A percentile compares a stretch with the other conserved stretches of the same genome.
phyloP scores from a whole-genome alignment of 37 sponge, comb jelly and placozoan genomes.

The Eunapius fragilis region DNA sequence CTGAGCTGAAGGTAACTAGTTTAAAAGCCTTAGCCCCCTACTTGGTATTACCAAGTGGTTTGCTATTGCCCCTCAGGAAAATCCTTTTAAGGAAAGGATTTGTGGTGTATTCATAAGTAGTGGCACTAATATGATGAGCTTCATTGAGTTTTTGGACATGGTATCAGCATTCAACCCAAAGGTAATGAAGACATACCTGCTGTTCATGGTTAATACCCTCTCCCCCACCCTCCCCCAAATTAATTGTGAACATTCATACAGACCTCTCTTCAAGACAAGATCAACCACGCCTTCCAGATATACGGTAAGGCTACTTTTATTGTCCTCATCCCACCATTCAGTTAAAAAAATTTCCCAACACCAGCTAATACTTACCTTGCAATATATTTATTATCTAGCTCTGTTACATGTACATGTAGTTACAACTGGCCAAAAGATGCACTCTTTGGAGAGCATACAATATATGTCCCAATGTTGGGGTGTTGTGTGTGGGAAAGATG shows the following conservation, averaged over 20 bases:
- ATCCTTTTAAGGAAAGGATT: conserved; percentile 60
- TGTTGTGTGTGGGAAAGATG: no score
- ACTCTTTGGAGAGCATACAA: no score
- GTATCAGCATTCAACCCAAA: conserved; percentile 79
- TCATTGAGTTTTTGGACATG: conserved; percentile 80
- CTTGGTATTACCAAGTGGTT: not conserved
- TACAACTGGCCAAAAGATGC: no score
- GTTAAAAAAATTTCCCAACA: no score
- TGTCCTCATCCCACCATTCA: no score
- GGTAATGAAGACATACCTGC: conserved; percentile 11
- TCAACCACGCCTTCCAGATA: conserved; percentile 68
- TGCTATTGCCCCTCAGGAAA: conserved; percentile 17
- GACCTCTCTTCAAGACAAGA: conserved; percentile 57
- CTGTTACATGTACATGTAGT: no score
- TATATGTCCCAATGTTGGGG: no score
- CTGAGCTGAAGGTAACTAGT: conserved; percentile 38
- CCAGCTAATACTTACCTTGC: no score
- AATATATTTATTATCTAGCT: no score
- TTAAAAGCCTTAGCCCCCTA: no score
- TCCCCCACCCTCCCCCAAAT: no score
- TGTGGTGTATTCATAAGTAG: conserved; percentile 41
- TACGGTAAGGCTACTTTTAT: no score
- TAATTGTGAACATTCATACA: conserved; percentile 16
- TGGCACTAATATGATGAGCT: conserved; percentile 51
- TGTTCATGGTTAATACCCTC: not conserved